Conservation (phyloP, 2,888 invertebrate species). For the Biston stratarius region DNA sequence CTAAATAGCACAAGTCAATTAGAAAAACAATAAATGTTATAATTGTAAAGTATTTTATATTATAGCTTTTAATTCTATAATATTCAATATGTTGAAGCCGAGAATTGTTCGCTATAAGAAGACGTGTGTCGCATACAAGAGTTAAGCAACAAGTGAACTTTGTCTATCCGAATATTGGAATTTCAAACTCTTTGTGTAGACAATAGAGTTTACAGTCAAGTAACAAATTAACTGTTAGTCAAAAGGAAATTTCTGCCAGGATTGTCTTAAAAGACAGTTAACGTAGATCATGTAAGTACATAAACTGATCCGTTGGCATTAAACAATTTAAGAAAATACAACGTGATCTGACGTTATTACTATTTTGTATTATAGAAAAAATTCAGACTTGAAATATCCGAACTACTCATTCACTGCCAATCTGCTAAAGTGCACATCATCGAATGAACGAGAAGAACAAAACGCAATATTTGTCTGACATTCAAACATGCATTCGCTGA, state of each 20-base stretch:
- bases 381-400: neutral
- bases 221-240: neutral
- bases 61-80: slow-evolving; percentile 19
- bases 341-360: neutral
- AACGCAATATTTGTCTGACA: slow-evolving; percentile 31
- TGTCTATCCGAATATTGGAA: slow-evolving; percentile 5
- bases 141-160: slow-evolving; percentile 43
- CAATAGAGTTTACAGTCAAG: slow-evolving; percentile 3
- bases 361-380: neutral
- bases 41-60: too few species aligned
- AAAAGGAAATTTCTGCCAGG: neutral
- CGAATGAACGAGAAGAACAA: slow-evolving; percentile 21
- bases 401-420: slow-evolving; percentile 12
- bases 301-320: too few species aligned
- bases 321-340: too few species aligned
- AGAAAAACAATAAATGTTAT: too few species aligned
- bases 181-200: neutral
- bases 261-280: neutral
- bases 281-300: too few species aligned
- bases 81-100: slow-evolving; percentile 34
- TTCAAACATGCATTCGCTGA: slow-evolving; percentile 31
- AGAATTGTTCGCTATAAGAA: slow-evolving; percentile 27
- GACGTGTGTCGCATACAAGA: slow-evolving; percentile 40
- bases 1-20: too few species aligned
- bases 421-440: slow-evolving; percentile 26